Conservation (phyloP, 2,888 invertebrate genomes). For the Scelioninae gen. 2 region DNA sequence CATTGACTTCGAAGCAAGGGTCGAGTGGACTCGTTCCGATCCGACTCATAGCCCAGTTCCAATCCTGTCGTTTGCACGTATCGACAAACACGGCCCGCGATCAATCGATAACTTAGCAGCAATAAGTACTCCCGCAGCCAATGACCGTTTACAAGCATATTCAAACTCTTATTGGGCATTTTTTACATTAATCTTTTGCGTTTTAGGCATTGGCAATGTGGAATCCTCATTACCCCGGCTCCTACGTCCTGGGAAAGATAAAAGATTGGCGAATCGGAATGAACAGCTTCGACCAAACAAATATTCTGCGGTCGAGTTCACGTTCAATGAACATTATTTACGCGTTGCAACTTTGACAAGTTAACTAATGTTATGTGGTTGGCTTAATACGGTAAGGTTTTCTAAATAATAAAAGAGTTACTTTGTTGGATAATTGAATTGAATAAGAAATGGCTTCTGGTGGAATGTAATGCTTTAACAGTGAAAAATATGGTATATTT, state of each 20-base stretch:
- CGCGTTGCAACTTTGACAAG: constrained; percentile 38
- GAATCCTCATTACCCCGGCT: constrained; percentile 24
- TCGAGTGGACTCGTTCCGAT: constrained; percentile 59
- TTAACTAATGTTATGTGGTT: constrained; percentile 33
- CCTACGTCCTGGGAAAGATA: constrained; percentile 32
- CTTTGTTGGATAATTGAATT: constrained; percentile 28
- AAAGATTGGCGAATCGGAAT: constrained; percentile 44
- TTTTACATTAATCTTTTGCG: constrained; percentile 53
- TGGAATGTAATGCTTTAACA: background rate
- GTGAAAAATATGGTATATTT: background rate
- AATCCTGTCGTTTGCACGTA: constrained; percentile 60
- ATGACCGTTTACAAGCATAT: constrained; percentile 52
- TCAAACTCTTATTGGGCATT: constrained; percentile 51
- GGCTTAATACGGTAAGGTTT: constrained; percentile 26
- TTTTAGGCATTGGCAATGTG: constrained; percentile 36
- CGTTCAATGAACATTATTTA: constrained; percentile 47
- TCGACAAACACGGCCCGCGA: constrained; percentile 53
- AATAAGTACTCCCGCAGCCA: constrained; percentile 54
- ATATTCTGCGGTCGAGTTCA: constrained; percentile 42
- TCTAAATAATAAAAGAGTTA: constrained; percentile 29
- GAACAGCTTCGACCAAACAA: constrained; percentile 36
- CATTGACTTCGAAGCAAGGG: constrained; percentile 57
- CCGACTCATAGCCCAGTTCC: constrained; percentile 58
- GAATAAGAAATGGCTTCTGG: constrained; percentile 5
- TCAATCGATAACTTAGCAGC: constrained; percentile 57